Base-by-base conservation (phyloP, 2,888 invertebrate species). In the Clepsis dumicolana region DNA sequence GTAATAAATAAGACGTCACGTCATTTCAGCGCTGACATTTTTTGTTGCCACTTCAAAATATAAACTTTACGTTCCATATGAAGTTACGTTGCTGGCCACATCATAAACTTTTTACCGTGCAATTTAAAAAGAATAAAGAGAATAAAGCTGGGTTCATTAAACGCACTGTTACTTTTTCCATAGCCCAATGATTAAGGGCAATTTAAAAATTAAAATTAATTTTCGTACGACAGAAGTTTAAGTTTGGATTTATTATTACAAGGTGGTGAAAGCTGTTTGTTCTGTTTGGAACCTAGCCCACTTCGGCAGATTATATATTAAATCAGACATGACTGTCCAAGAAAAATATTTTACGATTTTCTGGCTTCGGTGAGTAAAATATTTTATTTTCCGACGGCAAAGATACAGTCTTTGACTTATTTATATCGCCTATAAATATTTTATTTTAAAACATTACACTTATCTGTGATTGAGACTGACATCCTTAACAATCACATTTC, bases 161-260 rank as follows among this genome's bases (percentile, higher is more conserved):
- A 67, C 50, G 56, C 67, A 63, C 63, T 67, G 62, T 63, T 62
- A 67, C 62, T 67, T 67, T 67, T 67, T 67, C 62, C 35, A 21
- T 38, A 10, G 50, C 24, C 38, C 64, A 16, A 35, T 50, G 57
- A 21, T 65, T 65, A 67, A 67, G 56, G 62, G 61, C 35, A 56
- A 54, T 21, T 38, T 18, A 29, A n/a, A 12, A 32, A 18, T 5
- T 32, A 18, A 54, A 18, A n/a, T 25, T 14, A 16, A 12, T 32
- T 18, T 18, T 21, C 21, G 29, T 54, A 12, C 2, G 29, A 32
- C 0, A 32, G 32, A 18, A 21, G 21, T 18, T 21, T 2, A 18
- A 44, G 16, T 16, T 48, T 48, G 12, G 48, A 48, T 48, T 21
- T 48, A 21, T 21, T 48, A 48, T 12, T 21, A 12, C 12, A 48